A percentile compares a stretch with the other conserved stretches of the same genome.
Conservation (phyloP, 2,888 invertebrate genomes). For the Caenorhabditis drosophilae region DNA sequence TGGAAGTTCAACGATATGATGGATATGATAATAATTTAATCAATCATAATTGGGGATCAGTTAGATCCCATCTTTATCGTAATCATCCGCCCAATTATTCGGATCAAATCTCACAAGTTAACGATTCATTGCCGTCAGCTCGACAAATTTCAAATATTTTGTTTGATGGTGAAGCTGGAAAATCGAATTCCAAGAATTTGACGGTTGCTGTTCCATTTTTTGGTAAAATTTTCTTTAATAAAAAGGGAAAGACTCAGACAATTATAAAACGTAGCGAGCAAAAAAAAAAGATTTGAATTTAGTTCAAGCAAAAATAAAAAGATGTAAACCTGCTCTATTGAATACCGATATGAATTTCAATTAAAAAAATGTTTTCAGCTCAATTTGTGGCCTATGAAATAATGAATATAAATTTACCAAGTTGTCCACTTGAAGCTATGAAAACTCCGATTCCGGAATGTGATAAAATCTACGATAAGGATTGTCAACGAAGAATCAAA, state of each 20-base stretch:
- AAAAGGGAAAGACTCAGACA: background rate
- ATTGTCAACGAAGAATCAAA: constrained; percentile 85
- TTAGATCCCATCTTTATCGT: constrained; percentile 86
- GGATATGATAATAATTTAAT: constrained; percentile 98
- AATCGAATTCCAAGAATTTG: constrained; percentile 58
- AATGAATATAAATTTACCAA: constrained; percentile 93
- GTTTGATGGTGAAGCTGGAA: constrained; percentile 80
- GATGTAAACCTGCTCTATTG: no score
- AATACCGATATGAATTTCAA: no score
- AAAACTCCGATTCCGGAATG: constrained; percentile 91
- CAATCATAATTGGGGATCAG: constrained; percentile 92
- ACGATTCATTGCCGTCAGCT: constrained; percentile 84
- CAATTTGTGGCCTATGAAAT: constrained; percentile 95
- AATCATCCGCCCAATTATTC: constrained; percentile 89
- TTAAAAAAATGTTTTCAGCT: constrained; percentile 77
- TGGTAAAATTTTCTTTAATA: constrained; percentile 74
- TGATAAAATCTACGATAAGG: constrained; percentile 85
- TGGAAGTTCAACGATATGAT: constrained; percentile 82
- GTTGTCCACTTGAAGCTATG: constrained; percentile 96
- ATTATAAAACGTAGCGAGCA: no score
- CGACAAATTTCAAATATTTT: constrained; percentile 82
- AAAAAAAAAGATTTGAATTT: no score
- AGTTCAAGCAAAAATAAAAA: no score
- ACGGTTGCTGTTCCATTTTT: constrained; percentile 84
- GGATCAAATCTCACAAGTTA: constrained; percentile 94